Evolutionary conservation across 2,888 invertebrate species (phyloP), one percentile per base, ranked within the genome.

Genomic region (Spilosoma lubricipeda): DNA sequence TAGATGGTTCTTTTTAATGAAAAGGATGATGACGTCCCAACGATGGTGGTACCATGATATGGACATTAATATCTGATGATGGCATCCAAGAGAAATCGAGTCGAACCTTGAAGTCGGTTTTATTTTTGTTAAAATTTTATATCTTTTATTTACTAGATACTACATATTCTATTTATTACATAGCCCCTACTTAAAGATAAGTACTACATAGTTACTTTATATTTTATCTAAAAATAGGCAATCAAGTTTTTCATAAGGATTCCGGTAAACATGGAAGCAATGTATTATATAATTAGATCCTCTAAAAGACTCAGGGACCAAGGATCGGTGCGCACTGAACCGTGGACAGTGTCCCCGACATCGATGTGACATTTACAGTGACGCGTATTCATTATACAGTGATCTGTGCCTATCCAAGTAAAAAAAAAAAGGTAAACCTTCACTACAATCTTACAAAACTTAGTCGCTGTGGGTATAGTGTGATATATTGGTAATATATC

Each of bases 341-440:
- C 83, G 78, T 86, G 78, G 27, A n/a, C 71, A 52, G 76, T 80
- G 79, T 71, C 79, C 79, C 80, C 79, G 81, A 86, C 86, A 77
- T 80, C 82, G 73, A 84, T 74, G 77, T 82, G 82, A 85, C 82
- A 85, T 85, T 82, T 84, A 82, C 80, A 84, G 81, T 76, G 80
- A 78, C 78, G 74, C 70, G 59, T 78, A 81, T 78, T 79, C 84
- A 76, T 80, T 75, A 79, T 77, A 74, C 77, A 72, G 71, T 73
- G 63, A 65, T 71, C 42, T n/a, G 45, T 52, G 39, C 3, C 39
- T 59, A 33, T 59, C 65, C 30, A 27, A 70, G 59, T 48, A 71
- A 59, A 71, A 67, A 70, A 67, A 70, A 67, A 45, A 15, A 18
- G 63, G 7, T 18, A 63, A 30, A 63, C 63, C 30, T 63, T 63